Evolutionary conservation across 2,888 invertebrate species (phyloP), one percentile per base, ranked within the genome.

Genomic region (Napeogenes sylphis): DNA sequence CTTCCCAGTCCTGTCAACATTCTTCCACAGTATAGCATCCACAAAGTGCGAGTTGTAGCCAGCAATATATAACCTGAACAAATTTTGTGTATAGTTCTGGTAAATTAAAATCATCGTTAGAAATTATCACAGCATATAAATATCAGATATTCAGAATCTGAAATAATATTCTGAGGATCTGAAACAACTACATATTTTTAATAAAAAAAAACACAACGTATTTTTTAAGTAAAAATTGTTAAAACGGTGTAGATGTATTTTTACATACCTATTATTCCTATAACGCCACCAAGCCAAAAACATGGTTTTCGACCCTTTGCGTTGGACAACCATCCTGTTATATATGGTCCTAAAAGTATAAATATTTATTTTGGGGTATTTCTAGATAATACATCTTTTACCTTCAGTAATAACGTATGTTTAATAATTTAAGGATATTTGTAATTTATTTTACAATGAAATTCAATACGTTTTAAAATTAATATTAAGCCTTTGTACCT

Each of bases 301-400:
- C 78, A 75, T 55, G 76, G 76, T 58, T 76, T 81, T 12, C 82
- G 69, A 3, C 81, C 82, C 13, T 67, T 71, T 2, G 64, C 47
- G 56, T 81, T 81, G 6, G 80, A 77, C 4, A 81, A 42, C 59
- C 75, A 76, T 4, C 76, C 73, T 3, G 73, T 66, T 10, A 81
- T 33, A 42, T 75, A 75, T 2, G 80, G 77, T 38, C 81, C 81
- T 81, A 73, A 6, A 77, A 75, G 35, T 35, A 35, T 35, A 5
- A 35, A 0, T 35, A 35, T 21, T 21, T 35, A 35, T 5, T 35
- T 35, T 35, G 3, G 35, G 35, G 35, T 35, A 5, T 6, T 35
- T 2, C 35, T 35, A 3, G 3, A 35, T 2, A 5, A 3, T 4
- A 35, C 6, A 35, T 35, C 4, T 35, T 35, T 35, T 35, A 1